Evolutionary conservation across 2,113 vertebrate genomes (phyloP).

Genomic region (Podiceps cristatus): DNA sequence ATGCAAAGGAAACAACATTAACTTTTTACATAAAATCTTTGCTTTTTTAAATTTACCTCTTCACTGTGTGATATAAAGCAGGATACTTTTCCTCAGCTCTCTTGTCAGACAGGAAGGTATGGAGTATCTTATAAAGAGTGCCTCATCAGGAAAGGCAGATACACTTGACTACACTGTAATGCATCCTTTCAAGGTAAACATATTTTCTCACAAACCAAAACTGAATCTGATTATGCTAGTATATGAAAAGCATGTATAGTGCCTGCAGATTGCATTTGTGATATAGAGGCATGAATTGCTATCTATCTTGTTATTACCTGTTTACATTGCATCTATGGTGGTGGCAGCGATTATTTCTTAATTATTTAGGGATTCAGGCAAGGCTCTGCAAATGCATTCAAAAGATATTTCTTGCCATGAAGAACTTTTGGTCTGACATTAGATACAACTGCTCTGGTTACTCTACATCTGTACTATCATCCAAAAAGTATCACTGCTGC

Average conservation of each 20-base stretch:
- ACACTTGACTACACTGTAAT: neutral
- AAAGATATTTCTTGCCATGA: neutral
- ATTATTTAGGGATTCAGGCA: neutral
- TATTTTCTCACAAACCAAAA: neutral
- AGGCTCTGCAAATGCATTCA: neutral
- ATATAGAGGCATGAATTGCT: no score
- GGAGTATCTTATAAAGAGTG: neutral
- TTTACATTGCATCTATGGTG: fast-evolving
- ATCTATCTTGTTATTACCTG: neutral
- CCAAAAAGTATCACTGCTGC: neutral
- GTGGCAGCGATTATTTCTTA: neutral
- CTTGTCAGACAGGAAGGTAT: no score
- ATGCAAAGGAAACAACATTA: neutral
- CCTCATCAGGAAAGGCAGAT: neutral
- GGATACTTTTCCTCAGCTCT: no score
- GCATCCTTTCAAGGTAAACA: neutral
- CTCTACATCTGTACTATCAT: neutral
- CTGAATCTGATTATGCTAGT: neutral
- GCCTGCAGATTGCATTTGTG: neutral
- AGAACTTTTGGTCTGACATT: neutral
- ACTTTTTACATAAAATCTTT: neutral
- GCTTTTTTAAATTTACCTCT: neutral
- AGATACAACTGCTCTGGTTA: neutral
- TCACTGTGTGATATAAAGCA: neutral
- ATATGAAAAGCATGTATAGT: fast-evolving